phyloP scores from a whole-genome alignment of 2,888 invertebrate genomes.

The Eugnorisma glareosa region DNA sequence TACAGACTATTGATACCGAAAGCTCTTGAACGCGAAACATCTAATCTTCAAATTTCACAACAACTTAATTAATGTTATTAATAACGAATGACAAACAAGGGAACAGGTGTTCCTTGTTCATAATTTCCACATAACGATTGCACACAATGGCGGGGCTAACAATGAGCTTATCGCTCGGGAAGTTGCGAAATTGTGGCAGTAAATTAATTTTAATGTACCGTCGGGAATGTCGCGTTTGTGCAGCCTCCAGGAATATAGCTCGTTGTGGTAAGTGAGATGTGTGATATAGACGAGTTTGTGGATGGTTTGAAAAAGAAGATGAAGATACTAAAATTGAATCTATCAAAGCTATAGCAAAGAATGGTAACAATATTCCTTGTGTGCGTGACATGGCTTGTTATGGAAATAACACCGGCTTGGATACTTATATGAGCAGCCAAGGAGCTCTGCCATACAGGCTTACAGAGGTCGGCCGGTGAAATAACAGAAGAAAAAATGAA shows the following conservation, averaged over 20 bases:
- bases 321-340: neutral
- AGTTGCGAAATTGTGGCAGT: constrained; percentile 61
- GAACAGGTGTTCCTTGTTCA: constrained; percentile 63
- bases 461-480: neutral
- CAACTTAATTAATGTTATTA: constrained; percentile 62
- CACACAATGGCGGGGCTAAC: constrained; percentile 49
- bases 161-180: constrained; percentile 63
- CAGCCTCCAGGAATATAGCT: constrained; percentile 16
- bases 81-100: constrained; percentile 60
- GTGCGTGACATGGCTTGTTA: neutral
- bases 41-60: constrained; percentile 49
- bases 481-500: neutral
- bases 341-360: neutral
- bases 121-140: constrained; percentile 53
- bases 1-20: neutral
- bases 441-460: neutral
- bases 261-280: constrained; percentile 17
- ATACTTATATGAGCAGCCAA: neutral
- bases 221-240: constrained; percentile 43
- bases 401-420: neutral
- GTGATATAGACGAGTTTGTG: neutral
- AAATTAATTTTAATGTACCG: constrained; percentile 63
- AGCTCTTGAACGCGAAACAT: constrained; percentile 6
- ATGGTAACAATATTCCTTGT: neutral
- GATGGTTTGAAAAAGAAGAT: neutral